These are phyloP conservation scores for Drosophila barbarae DNA, from an alignment of 2,888 invertebrate species.

Conservation along the genomic window DNA sequence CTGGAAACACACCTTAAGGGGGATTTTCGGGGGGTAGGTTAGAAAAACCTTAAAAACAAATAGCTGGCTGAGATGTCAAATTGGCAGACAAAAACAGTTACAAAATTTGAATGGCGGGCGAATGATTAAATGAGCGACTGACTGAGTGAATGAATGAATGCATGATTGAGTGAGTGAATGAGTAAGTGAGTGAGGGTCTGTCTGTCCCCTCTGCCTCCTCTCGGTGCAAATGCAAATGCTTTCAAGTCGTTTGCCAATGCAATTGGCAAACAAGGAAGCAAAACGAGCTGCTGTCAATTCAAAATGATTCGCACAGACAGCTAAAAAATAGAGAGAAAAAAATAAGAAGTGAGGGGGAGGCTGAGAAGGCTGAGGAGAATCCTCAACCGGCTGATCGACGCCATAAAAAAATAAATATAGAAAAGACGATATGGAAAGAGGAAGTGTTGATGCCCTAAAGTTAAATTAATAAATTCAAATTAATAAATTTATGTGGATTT, in stretches of 20 bases:
- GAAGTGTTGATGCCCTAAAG: neutral
- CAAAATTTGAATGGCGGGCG: constrained; percentile 59
- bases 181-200: constrained; percentile 21
- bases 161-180: constrained; percentile 41
- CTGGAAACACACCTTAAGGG: constrained; percentile 48
- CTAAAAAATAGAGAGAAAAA: constrained; percentile 8
- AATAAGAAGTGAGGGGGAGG: neutral
- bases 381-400: constrained; percentile 24
- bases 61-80: constrained; percentile 68
- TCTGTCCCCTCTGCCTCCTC: constrained; percentile 17
- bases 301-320: constrained; percentile 48
- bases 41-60: constrained; percentile 34
- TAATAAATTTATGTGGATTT: neutral
- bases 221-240: constrained; percentile 56
- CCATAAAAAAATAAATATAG: neutral
- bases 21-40: neutral
- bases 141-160: constrained; percentile 53
- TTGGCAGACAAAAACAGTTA: constrained; percentile 67
- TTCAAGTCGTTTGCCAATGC: constrained; percentile 58
- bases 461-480: neutral
- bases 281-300: constrained; percentile 61
- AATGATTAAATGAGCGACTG: constrained; percentile 38
- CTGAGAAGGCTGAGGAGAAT: constrained; percentile 16
- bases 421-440: neutral
- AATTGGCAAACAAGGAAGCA: constrained; percentile 71